Conservation (phyloP, 2,888 invertebrate genomes). For the Tridacna crocea region DNA sequence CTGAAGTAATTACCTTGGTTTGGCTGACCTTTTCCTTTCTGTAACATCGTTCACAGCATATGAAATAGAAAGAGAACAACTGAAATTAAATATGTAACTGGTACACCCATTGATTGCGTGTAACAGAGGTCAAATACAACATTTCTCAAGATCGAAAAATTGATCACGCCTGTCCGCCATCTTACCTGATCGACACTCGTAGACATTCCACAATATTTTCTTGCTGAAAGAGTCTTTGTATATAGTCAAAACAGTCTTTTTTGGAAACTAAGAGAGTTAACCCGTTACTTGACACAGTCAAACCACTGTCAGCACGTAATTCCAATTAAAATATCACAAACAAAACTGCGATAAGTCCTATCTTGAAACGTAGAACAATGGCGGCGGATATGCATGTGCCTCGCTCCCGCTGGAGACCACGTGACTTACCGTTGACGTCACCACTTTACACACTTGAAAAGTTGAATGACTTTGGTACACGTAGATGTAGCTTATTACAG, state of each 20-base stretch:
- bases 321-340: neutral
- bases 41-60: conserved; percentile 53
- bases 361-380: conserved; percentile 77
- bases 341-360: conserved; percentile 23
- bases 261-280: conserved; percentile 36
- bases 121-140: conserved; percentile 26
- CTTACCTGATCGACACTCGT: conserved; percentile 82
- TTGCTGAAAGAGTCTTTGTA: conserved; percentile 50
- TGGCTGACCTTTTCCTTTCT: conserved; percentile 82
- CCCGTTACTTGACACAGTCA: neutral
- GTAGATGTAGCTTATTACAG: too few relatives aligned
- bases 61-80: conserved; percentile 68
- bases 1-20: conserved; percentile 75
- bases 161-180: conserved; percentile 59
- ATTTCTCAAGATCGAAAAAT: conserved; percentile 36
- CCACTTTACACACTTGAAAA: conserved; percentile 28
- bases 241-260: conserved; percentile 59
- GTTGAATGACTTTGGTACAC: neutral
- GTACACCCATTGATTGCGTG: too few relatives aligned
- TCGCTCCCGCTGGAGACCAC: conserved; percentile 79
- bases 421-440: conserved; percentile 75
- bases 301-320: conserved; percentile 6
- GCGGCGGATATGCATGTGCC: conserved; percentile 82
- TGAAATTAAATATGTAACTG: neutral
- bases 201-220: conserved; percentile 80